These are phyloP conservation scores for Numida meleagris DNA, from an alignment of 2,113 vertebrate species.

Conservation along the genomic window DNA sequence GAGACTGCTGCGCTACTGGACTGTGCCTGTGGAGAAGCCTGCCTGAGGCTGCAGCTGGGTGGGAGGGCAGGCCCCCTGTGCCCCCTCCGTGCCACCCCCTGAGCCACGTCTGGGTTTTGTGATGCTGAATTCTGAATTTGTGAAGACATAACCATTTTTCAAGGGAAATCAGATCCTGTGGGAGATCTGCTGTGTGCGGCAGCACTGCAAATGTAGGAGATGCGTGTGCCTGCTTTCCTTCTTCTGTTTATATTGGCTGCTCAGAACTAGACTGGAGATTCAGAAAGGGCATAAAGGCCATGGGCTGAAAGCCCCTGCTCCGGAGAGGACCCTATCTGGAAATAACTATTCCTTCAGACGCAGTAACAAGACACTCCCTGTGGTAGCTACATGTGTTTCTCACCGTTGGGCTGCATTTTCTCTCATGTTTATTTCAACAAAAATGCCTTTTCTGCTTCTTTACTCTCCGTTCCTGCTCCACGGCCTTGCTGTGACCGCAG, in stretches of 20 bases:
- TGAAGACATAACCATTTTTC: neutral
- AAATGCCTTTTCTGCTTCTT: neutral
- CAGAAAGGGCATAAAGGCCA: neutral
- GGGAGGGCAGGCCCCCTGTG: no score
- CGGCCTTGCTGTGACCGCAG: conserved; percentile 45
- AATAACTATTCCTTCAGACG: neutral
- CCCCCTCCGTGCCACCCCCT: neutral
- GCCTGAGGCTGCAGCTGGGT: no score
- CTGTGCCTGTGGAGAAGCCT: no score
- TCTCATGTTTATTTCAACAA: neutral
- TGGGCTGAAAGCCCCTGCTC: neutral
- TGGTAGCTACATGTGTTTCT: neutral
- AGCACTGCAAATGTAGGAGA: no score
- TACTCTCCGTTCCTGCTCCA: neutral
- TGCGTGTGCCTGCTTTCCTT: neutral
- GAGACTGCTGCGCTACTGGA: no score
- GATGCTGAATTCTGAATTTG: neutral
- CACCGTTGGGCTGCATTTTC: neutral
- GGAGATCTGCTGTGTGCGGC: accelerated
- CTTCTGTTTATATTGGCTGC: neutral
- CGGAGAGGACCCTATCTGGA: neutral
- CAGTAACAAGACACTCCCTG: neutral
- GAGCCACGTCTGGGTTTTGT: neutral
- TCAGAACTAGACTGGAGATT: neutral
- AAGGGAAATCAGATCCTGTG: neutral